Conservation (phyloP, 2,888 invertebrate genomes). For the Itoplectis maculator region DNA sequence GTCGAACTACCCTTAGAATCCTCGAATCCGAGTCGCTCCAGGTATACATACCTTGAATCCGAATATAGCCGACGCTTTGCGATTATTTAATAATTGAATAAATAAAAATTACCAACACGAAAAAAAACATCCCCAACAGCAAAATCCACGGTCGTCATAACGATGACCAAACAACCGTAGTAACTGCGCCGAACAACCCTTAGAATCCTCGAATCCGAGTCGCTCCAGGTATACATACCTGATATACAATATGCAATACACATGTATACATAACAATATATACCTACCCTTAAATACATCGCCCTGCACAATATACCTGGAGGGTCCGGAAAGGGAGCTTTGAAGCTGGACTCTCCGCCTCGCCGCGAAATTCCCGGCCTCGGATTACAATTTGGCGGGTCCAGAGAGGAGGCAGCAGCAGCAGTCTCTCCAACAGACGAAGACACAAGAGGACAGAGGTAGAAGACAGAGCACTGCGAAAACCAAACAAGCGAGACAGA, state of each 20-base stretch:
- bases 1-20: too few relatives aligned
- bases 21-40: too few relatives aligned
- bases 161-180: neutral
- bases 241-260: too few relatives aligned
- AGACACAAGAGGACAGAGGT: too few relatives aligned
- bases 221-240: too few relatives aligned
- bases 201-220: too few relatives aligned
- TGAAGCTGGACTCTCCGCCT: slow-evolving; percentile 67
- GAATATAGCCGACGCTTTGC: too few relatives aligned
- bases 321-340: slow-evolving; percentile 59
- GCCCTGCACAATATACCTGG: slow-evolving; percentile 36
- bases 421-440: too few relatives aligned
- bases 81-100: too few relatives aligned
- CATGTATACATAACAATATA: slow-evolving; percentile 16
- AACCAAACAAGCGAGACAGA: slow-evolving; percentile 59
- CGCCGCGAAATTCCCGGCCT: slow-evolving; percentile 79
- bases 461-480: too few relatives aligned
- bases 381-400: slow-evolving; percentile 83
- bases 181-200: neutral
- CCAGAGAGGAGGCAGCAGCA: slow-evolving; percentile 73
- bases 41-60: too few relatives aligned
- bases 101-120: neutral
- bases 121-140: neutral
- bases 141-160: too few relatives aligned
- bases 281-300: slow-evolving; percentile 16